Base-by-base conservation (phyloP, 2,888 invertebrate genomes). In the Aleiodes leptofemur region DNA sequence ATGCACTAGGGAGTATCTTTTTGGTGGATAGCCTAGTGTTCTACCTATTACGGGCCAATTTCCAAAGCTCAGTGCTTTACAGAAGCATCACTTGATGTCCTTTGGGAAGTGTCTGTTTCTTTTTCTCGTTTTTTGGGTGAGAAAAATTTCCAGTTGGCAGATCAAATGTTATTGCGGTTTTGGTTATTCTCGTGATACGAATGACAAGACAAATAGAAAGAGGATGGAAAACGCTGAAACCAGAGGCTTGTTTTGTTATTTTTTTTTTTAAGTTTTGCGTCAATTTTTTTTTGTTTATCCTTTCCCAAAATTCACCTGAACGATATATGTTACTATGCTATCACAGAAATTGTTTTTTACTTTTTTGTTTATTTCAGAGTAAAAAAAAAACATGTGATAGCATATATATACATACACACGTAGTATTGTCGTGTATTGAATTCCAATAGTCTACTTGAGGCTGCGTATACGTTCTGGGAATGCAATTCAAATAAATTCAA, bases 1-100 rank as follows among this genome's bases (percentile, higher is more conserved):
- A 53, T 72, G 34, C 53, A 50, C 55, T 38, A 55, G 73, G 64
- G 56, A 29, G 23, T 64, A 34, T 64, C 64, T 64, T 64, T 64
- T 48, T 50, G 61, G 64, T 31, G 43, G 64, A 34, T 34, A 38
- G 61, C 61, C 14, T 38, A 57, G 31, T 16, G 13, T 51, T 23
- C 23, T 31, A 71, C 70, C 79, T 74, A 80, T 83, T 83, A 82
- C 78, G 77, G 77, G 76, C 81, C 82, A 84, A 83, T 85, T 84
- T 82, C 82, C 79, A 77, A 43, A 8, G 66, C 68, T 73, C 69
- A 70, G 66, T 23, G 71, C 72, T 74, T 61, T 50, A 64, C 9
- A 69, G 69, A 69, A 23, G 72, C 38, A 50, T 31, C n/a, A 57
- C 64, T 74, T 61, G 50, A 74, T 72, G 74, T 74, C 57, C 72